Evolutionary conservation across 2,888 invertebrate genomes (phyloP).

Genomic region (Lamellibrachia columna): DNA sequence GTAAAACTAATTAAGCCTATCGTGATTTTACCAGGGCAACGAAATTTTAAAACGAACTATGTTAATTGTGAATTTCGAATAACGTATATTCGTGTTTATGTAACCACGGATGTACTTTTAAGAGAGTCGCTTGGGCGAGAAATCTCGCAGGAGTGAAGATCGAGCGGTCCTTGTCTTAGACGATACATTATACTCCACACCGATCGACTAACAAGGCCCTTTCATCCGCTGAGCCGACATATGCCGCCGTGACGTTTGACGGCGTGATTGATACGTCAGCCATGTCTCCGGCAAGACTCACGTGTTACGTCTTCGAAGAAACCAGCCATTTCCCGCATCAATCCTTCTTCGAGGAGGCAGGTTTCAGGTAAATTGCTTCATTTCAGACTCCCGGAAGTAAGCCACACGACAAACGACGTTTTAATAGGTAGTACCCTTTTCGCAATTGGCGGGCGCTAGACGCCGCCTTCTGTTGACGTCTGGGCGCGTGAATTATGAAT

Average conservation of each 20-base stretch:
- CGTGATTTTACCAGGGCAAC: too few relatives aligned
- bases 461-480: not conserved
- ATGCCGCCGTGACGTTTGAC: not conserved
- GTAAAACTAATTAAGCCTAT: too few relatives aligned
- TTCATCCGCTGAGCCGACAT: not conserved
- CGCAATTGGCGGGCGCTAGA: not conserved
- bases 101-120: not conserved
- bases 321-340: not conserved
- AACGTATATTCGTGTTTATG: too few relatives aligned
- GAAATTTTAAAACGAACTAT: too few relatives aligned
- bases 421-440: not conserved
- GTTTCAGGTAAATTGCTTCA: not conserved
- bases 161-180: not conserved
- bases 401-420: not conserved
- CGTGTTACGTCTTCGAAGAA: not conserved
- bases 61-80: too few relatives aligned
- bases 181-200: not conserved
- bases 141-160: not conserved
- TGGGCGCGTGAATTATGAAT: not conserved
- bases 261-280: not conserved
- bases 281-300: not conserved
- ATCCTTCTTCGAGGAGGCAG: not conserved
- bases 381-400: not conserved
- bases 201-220: not conserved
- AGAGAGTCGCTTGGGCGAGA: not conserved